A percentile compares a stretch with the other conserved stretches of the same genome.
Evolutionary conservation across 2,113 vertebrate genomes (phyloP).

Genomic region (Prolemur simus): DNA sequence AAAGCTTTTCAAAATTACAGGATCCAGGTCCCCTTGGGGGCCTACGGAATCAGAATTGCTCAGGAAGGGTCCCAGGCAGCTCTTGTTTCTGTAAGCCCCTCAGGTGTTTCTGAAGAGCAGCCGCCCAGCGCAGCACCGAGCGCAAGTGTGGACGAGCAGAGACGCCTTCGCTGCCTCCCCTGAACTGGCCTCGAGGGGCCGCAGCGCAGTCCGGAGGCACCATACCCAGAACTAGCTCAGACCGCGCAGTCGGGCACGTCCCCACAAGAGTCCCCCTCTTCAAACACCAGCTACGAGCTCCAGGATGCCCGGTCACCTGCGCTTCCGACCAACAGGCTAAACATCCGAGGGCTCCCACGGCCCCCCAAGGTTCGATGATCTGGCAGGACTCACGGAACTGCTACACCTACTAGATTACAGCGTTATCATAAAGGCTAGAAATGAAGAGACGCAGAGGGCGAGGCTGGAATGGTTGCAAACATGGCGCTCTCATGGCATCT

Average conservation of each 20-base stretch:
- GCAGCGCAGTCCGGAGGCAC: rapidly evolving
- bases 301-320: neutral
- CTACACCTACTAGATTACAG: neutral
- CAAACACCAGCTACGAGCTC: neutral
- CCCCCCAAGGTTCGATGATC: rapidly evolving
- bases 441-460: neutral
- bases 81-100: neutral
- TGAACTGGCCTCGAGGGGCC: rapidly evolving
- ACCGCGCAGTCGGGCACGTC: neutral
- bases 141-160: rapidly evolving
- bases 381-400: neutral
- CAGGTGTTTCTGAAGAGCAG: neutral
- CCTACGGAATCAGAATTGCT: neutral
- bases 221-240: neutral
- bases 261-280: neutral
- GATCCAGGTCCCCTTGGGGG: neutral
- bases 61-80: too few species aligned
- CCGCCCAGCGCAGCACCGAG: rapidly evolving
- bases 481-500: neutral
- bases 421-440: neutral
- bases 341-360: neutral
- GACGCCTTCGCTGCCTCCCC: neutral
- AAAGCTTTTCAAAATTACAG: neutral
- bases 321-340: neutral
- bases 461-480: neutral